Conservation (phyloP, 2,113 vertebrate genomes). For the Muntiacus reevesi region DNA sequence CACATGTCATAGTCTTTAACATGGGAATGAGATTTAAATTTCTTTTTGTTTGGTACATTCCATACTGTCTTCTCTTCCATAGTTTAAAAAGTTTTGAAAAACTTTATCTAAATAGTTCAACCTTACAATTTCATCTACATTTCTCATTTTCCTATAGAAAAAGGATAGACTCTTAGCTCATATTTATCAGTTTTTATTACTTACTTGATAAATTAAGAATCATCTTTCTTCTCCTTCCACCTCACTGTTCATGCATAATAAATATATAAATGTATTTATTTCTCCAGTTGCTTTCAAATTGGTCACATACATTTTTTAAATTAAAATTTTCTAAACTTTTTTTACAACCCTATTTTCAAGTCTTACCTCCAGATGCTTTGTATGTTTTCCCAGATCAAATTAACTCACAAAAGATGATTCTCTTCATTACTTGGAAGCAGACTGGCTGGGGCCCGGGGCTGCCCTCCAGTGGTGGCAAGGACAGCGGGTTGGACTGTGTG, state of each 20-base stretch:
- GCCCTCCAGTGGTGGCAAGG: fast-evolving
- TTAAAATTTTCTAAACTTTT: not conserved
- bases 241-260: not conserved
- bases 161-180: not conserved
- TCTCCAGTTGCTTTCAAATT: not conserved
- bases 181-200: not conserved
- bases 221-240: not conserved
- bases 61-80: not conserved
- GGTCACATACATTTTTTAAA: not conserved
- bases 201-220: not conserved
- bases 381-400: not conserved
- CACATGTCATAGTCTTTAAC: not conserved
- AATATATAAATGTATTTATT: not conserved
- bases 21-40: not conserved
- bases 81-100: not conserved
- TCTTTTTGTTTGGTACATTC: not conserved
- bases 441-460: not conserved
- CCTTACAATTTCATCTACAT: not conserved
- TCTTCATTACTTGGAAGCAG: not conserved
- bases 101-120: not conserved
- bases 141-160: not conserved
- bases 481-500: not conserved
- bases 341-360: not conserved
- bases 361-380: not conserved
- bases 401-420: not conserved